A percentile compares a stretch with the other conserved stretches of the same genome.
Conservation (phyloP, 2,113 vertebrate species). For the Bettongia penicillata region DNA sequence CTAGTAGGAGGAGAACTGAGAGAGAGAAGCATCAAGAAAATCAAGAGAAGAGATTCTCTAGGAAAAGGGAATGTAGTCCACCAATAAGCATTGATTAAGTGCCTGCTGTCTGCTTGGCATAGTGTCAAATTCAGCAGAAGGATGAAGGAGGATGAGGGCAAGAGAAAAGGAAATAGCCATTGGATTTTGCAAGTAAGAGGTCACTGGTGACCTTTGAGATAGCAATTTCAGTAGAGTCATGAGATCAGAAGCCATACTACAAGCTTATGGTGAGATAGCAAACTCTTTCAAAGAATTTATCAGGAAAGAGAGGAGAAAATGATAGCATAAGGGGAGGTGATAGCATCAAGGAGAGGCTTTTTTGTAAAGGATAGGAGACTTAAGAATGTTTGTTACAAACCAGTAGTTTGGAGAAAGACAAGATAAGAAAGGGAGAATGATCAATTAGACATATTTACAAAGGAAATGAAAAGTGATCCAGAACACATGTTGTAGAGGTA, state of each 20-base stretch:
- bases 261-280: neutral
- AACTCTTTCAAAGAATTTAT: neutral
- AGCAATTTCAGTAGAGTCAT: neutral
- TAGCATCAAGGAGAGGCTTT: neutral
- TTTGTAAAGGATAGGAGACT: neutral
- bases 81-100: neutral
- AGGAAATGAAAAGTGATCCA: neutral
- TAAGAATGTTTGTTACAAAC: neutral
- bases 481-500: neutral
- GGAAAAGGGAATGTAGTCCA: neutral
- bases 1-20: neutral
- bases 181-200: neutral
- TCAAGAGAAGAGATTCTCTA: neutral
- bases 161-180: neutral
- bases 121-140: neutral
- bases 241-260: neutral
- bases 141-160: neutral
- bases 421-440: neutral
- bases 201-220: neutral
- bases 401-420: neutral
- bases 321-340: neutral
- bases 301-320: neutral
- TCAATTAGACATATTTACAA: neutral
- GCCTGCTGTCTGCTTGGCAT: neutral
- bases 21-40: neutral